Conservation (phyloP, 2,888 invertebrate species). For the Epirrita christyi region DNA sequence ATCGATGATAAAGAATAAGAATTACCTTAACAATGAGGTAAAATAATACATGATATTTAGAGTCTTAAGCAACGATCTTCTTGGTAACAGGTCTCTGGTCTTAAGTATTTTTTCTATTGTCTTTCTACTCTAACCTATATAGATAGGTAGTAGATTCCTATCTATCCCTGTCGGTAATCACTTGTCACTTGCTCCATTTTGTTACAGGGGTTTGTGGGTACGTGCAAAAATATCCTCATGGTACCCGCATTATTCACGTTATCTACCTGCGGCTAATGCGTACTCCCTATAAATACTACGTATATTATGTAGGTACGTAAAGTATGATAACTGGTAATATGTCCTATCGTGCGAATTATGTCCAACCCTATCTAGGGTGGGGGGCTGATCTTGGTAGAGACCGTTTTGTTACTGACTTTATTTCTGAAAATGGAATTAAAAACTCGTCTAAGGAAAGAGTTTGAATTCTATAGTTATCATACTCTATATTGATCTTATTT, state of each 20-base stretch:
- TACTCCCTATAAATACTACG: constrained; percentile 67
- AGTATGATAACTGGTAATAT: constrained; percentile 61
- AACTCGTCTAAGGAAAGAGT: background rate
- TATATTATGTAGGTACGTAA: constrained; percentile 28
- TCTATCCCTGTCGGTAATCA: constrained; percentile 23
- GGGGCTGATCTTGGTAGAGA: background rate
- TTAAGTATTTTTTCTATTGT: no score
- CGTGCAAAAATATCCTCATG: constrained; percentile 71
- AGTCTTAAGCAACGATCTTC: no score
- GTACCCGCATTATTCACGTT: constrained; percentile 71
- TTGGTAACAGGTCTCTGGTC: no score
- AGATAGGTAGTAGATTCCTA: no score
- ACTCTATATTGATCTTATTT: background rate
- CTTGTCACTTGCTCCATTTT: constrained; percentile 35
- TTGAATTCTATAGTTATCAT: no score
- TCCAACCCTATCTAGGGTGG: constrained; percentile 36
- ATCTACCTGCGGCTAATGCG: constrained; percentile 70
- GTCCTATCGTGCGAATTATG: constrained; percentile 35
- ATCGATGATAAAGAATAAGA: no score
- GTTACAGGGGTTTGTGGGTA: constrained; percentile 40
- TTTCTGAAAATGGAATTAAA: background rate
- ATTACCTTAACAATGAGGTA: no score
- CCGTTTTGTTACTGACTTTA: background rate
- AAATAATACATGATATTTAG: no score
- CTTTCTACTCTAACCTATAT: no score